Percentiles rank a stretch among this genome's conserved stretches.
Conservation (phyloP, 1,140 invertebrate genomes). For the Drosophila littoralis region DNA sequence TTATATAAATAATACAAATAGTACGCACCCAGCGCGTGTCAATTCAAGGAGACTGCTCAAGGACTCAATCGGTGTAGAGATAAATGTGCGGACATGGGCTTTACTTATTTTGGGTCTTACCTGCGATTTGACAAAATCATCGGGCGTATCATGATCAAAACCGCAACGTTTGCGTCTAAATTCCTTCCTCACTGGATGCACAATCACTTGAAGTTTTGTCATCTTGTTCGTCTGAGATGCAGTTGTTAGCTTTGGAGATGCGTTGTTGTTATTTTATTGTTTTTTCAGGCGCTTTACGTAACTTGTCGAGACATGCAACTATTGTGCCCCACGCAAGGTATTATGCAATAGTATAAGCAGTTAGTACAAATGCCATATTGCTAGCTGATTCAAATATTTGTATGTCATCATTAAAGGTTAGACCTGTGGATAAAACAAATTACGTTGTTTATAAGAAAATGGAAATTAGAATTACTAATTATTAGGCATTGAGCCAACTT, state of each 20-base stretch:
- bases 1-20: constrained; percentile 18
- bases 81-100: neutral
- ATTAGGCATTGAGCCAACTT: neutral
- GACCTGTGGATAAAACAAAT: neutral
- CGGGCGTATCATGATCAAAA: constrained; percentile 76
- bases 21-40: constrained; percentile 48
- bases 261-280: neutral
- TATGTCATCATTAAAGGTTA: neutral
- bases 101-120: constrained; percentile 49
- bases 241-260: neutral
- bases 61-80: constrained; percentile 12
- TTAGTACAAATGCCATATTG: constrained; percentile 32
- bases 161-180: constrained; percentile 72
- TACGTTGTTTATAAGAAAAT: neutral
- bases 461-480: neutral
- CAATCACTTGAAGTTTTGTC: constrained; percentile 67
- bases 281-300: constrained; percentile 1
- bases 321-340: neutral
- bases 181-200: constrained; percentile 78
- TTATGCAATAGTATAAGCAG: constrained; percentile 25
- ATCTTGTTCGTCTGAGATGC: constrained; percentile 33
- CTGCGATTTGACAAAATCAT: constrained; percentile 82
- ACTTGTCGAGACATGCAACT: constrained; percentile 31
- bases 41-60: constrained; percentile 45
- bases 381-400: neutral